Percentiles rank a stretch among this genome's conserved stretches.
Evolutionary conservation across 2,888 invertebrate species (phyloP).

Genomic region (Phortica okadai): DNA sequence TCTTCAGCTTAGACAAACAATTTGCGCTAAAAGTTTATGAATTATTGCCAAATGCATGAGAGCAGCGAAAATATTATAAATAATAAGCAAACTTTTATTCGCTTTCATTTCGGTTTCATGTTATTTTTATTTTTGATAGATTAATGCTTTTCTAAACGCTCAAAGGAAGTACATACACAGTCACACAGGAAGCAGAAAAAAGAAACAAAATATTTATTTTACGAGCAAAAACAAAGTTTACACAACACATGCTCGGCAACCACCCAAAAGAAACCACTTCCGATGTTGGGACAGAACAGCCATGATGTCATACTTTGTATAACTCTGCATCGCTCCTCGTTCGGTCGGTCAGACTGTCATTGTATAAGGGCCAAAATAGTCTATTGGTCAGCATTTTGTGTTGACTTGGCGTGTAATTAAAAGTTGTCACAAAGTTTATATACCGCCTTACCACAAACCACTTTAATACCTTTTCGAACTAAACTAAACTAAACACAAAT

Average conservation of each 20-base stretch:
- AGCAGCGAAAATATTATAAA: conserved; percentile 6
- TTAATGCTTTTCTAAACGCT: conserved; percentile 14
- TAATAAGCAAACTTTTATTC: not conserved
- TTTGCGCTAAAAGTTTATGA: conserved; percentile 19
- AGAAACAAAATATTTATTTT: not conserved
- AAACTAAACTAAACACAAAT: not conserved
- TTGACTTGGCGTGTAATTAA: conserved; percentile 58
- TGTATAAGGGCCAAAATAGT: no score
- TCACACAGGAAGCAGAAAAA: not conserved
- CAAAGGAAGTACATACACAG: not conserved
- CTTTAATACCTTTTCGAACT: not conserved
- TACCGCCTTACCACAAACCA: conserved; percentile 41
- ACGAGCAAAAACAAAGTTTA: not conserved
- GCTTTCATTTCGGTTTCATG: not conserved
- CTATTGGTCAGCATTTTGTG: not conserved
- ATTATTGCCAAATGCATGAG: not conserved
- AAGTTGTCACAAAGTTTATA: conserved; percentile 61
- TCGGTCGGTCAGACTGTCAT: no score
- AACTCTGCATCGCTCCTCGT: not conserved
- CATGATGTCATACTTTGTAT: conserved; percentile 11
- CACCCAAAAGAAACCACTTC: not conserved
- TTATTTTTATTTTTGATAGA: conserved; percentile 11
- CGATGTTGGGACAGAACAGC: not conserved
- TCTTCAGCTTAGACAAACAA: conserved; percentile 14
- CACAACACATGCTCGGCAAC: not conserved